These are phyloP conservation scores for Metacarcinus magister DNA, from an alignment of 2,888 invertebrate genomes.

Conservation along the genomic window DNA sequence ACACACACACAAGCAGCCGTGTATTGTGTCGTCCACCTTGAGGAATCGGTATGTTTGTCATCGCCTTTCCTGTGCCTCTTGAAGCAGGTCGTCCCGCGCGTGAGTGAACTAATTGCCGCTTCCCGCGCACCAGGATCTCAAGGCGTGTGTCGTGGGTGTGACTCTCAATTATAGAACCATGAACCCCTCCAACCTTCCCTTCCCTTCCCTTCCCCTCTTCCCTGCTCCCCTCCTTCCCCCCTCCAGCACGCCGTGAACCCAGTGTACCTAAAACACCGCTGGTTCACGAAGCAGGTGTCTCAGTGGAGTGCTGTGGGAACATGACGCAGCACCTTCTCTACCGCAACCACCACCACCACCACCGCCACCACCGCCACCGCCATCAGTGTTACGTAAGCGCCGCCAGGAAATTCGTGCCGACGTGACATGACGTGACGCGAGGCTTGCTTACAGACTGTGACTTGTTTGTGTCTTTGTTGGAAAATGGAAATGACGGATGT, in stretches of 20 bases:
- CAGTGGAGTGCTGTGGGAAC: not conserved
- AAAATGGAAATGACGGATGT: slow-evolving; percentile 46
- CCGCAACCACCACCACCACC: not conserved
- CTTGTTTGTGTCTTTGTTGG: not conserved
- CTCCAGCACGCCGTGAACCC: not conserved
- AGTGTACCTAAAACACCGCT: not conserved
- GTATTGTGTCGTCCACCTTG: not conserved
- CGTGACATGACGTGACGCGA: not conserved
- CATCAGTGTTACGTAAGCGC: not conserved
- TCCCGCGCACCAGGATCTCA: not conserved
- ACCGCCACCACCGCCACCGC: not conserved
- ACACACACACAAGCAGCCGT: not conserved
- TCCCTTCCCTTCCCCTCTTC: not conserved
- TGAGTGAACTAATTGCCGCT: not conserved
- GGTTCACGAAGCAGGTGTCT: slow-evolving; percentile 43
- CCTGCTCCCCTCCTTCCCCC: not conserved
- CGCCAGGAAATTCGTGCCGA: not conserved
- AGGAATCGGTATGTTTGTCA: not conserved
- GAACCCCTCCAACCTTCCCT: not conserved
- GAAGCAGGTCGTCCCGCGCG: not conserved
- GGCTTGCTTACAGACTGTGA: not conserved
- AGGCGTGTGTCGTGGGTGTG: not conserved
- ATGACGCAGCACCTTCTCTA: not conserved
- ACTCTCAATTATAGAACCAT: slow-evolving; percentile 21
- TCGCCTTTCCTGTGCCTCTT: not conserved